Conservation (phyloP, 2,888 invertebrate genomes). For the Meganola albula region DNA sequence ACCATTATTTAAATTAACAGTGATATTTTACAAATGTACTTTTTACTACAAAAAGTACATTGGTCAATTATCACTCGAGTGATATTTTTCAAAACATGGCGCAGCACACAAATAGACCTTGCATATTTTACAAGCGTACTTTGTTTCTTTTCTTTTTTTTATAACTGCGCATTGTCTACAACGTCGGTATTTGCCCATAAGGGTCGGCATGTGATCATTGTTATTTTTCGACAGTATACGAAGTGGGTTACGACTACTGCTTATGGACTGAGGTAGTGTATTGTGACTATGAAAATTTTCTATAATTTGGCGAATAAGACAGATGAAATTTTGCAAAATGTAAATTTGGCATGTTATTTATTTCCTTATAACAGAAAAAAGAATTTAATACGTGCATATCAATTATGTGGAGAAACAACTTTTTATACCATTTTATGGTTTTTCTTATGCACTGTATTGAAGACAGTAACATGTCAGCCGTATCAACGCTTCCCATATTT, state of each 20-base stretch:
- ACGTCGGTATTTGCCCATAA: conserved; percentile 10
- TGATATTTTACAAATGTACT: conserved; percentile 9
- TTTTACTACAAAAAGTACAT: conserved; percentile 9
- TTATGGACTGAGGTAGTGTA: conserved; percentile 6
- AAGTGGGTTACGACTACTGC: conserved; percentile 10
- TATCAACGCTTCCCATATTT: conserved; percentile 20
- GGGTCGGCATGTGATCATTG: conserved; percentile 13
- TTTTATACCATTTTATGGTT: conserved; percentile 18
- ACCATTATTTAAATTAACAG: conserved; percentile 11
- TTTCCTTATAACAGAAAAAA: conserved; percentile 10
- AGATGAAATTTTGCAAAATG: conserved; percentile 12
- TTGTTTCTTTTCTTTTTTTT: conserved; percentile 15
- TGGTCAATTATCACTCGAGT: conserved; percentile 9
- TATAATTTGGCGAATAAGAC: conserved; percentile 14
- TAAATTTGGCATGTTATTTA: conserved; percentile 11
- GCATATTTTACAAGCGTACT: conserved; percentile 13
- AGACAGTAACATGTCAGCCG: conserved; percentile 19
- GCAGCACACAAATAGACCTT: conserved; percentile 16
- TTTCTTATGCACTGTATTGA: conserved; percentile 18
- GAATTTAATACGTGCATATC: conserved; percentile 14
- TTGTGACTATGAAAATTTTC: conserved; percentile 12
- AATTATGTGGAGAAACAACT: conserved; percentile 14
- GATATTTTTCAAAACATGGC: conserved; percentile 12
- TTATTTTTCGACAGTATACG: conserved; percentile 9
- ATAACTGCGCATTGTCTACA: conserved; percentile 15